Conservation (phyloP, 2,797 vertebrate genomes). For the Sebastes vulpes region DNA sequence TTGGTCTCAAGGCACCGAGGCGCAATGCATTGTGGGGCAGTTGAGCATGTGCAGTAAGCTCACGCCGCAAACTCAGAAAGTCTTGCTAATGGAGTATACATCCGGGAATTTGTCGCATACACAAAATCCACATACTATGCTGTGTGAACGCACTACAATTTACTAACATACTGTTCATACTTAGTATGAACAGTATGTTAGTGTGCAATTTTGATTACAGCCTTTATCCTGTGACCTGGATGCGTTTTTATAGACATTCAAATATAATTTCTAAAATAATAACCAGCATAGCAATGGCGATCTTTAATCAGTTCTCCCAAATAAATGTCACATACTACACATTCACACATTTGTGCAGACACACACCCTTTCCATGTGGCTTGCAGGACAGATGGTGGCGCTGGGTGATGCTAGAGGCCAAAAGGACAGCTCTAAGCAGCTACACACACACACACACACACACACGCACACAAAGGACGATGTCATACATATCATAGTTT, state of each 20-base stretch:
- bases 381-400: slow-evolving; percentile 71
- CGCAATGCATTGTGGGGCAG: too few species aligned
- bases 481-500: neutral
- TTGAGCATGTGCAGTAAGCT: too few species aligned
- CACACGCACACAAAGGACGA: neutral
- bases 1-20: too few species aligned
- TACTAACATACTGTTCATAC: too few species aligned
- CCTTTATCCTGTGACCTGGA: neutral
- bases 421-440: slow-evolving; percentile 45
- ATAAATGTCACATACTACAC: neutral
- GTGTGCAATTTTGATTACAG: too few species aligned
- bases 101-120: too few species aligned
- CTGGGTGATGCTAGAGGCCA: slow-evolving; percentile 67
- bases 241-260: neutral
- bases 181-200: too few species aligned
- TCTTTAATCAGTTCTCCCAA: neutral
- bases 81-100: too few species aligned
- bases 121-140: too few species aligned
- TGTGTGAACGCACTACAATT: too few species aligned
- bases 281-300: neutral
- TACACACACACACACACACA: slow-evolving; percentile 22
- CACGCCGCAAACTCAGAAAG: too few species aligned
- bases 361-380: slow-evolving; percentile 36
- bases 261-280: neutral
- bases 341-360: neutral